These are phyloP conservation scores for Steatocranus sp. DNA, from an alignment of 2,797 vertebrate genomes.

Conservation along the genomic window DNA sequence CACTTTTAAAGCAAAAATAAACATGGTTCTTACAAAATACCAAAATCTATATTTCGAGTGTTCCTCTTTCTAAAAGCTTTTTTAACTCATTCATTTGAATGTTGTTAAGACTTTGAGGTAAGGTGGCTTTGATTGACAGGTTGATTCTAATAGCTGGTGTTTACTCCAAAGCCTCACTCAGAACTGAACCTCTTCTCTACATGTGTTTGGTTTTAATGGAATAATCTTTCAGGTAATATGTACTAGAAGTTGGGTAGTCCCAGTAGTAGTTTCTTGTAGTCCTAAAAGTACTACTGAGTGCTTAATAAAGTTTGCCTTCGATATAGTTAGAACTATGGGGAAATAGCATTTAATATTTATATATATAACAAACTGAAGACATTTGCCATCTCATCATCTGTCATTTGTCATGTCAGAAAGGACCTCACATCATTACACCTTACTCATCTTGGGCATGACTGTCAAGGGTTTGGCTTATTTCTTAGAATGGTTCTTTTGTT, in stretches of 20 bases:
- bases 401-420: neutral
- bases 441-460: neutral
- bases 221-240: neutral
- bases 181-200: neutral
- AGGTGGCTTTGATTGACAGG: neutral
- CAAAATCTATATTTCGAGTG: neutral
- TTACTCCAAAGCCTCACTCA: neutral
- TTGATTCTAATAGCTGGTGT: neutral
- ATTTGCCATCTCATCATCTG: neutral
- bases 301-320: neutral
- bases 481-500: neutral
- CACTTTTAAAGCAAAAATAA: neutral
- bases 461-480: neutral
- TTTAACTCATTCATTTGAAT: neutral
- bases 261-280: neutral
- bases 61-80: neutral
- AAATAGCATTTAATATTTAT: neutral
- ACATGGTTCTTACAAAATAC: neutral
- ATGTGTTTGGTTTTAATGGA: neutral
- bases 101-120: neutral
- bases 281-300: neutral
- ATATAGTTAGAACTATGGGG: neutral
- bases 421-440: neutral
- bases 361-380: neutral
- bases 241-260: neutral